Evolutionary conservation across 2,888 invertebrate species (phyloP).

Genomic region (Eremobia ochroleuca): DNA sequence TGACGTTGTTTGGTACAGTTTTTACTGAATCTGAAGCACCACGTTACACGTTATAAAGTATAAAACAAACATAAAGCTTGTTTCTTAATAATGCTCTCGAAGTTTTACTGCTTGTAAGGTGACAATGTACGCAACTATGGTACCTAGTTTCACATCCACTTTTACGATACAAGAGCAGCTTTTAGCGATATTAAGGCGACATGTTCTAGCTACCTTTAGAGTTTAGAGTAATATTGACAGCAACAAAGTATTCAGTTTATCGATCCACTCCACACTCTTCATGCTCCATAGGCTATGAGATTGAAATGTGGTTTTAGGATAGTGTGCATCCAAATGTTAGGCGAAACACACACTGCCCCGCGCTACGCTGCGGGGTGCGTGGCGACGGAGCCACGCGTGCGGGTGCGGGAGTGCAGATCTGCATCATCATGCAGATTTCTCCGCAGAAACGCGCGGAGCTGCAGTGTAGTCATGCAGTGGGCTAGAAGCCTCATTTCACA

Average conservation of each 20-base stretch:
- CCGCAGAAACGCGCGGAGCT: too few relatives aligned
- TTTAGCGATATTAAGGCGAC: constrained; percentile 46
- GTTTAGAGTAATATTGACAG: constrained; percentile 8
- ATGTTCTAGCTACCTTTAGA: constrained; percentile 21
- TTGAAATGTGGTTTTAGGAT: background rate
- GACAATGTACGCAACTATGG: constrained; percentile 37
- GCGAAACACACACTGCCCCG: too few relatives aligned
- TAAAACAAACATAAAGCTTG: constrained; percentile 9
- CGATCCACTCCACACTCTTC: background rate
- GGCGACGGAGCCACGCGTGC: too few relatives aligned
- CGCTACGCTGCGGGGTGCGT: too few relatives aligned
- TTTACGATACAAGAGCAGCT: constrained; percentile 52
- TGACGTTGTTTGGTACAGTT: background rate
- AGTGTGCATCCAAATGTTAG: too few relatives aligned
- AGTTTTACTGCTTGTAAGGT: constrained; percentile 26
- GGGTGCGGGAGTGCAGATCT: too few relatives aligned
- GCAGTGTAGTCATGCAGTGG: too few relatives aligned
- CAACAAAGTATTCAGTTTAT: constrained; percentile 39
- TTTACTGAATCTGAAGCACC: background rate
- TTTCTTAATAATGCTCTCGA: background rate
- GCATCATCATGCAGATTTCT: too few relatives aligned
- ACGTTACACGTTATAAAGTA: background rate
- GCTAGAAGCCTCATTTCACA: too few relatives aligned
- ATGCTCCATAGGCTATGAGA: background rate
- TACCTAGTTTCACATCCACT: constrained; percentile 16